Conservation (phyloP, 64 coral and sea anemone genomes). For the Dendronephthya gigantea region DNA sequence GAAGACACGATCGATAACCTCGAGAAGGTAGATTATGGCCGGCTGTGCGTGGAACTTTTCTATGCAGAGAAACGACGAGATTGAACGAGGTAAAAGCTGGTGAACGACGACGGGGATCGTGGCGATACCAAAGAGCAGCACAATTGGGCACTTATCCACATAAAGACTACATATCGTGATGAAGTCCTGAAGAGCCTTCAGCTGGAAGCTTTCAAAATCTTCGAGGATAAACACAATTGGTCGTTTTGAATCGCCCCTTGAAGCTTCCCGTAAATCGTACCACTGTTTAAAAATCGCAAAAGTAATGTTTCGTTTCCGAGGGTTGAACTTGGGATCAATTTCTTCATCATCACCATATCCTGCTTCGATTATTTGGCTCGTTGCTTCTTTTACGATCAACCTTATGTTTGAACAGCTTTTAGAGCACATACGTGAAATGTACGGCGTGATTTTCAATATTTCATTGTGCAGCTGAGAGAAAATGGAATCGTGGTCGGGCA, state of each 20-base stretch:
- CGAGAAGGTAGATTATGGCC: slow-evolving; percentile 56
- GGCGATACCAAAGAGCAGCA: slow-evolving; percentile 83
- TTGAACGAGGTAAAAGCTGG: slow-evolving; percentile 70
- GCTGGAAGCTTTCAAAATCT: slow-evolving; percentile 64
- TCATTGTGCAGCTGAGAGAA: neutral
- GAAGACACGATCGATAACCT: slow-evolving; percentile 75
- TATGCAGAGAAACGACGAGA: slow-evolving; percentile 70
- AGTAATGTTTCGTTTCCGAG: neutral
- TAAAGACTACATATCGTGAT: slow-evolving; percentile 74
- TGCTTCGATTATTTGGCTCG: neutral
- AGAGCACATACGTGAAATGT: neutral
- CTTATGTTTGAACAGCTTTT: neutral
- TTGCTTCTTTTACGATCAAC: neutral
- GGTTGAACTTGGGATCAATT: neutral
- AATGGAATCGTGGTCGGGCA: neutral
- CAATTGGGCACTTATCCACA: slow-evolving; percentile 52
- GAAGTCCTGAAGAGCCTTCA: slow-evolving; percentile 51
- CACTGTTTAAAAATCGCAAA: neutral
- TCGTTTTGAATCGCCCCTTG: neutral
- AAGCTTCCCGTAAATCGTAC: neutral
- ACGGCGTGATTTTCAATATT: neutral
- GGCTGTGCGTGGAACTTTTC: slow-evolving; percentile 86
- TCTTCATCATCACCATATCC: neutral
- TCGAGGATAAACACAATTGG: slow-evolving; percentile 56
- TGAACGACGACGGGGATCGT: slow-evolving; percentile 70